A percentile compares a stretch with the other conserved stretches of the same genome.
Evolutionary conservation across 2,113 vertebrate genomes (phyloP).

Genomic region (Sclerurus mexicanus): DNA sequence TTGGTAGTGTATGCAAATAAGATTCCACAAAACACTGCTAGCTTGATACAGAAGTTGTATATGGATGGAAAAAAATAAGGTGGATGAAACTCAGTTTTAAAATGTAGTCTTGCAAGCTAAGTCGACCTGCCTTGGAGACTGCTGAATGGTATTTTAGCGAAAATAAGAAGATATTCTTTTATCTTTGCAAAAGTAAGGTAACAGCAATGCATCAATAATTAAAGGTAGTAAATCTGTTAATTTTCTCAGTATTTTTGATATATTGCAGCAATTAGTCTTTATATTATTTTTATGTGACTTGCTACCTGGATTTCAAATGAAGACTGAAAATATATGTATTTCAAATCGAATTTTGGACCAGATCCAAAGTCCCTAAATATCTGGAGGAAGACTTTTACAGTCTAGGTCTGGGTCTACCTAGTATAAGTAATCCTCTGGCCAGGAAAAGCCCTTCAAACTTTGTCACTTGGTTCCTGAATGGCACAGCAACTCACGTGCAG

Average conservation of each 20-base stretch:
- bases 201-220: background rate
- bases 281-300: background rate
- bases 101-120: background rate
- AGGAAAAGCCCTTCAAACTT: background rate
- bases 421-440: background rate
- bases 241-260: background rate
- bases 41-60: background rate
- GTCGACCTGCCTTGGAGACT: background rate
- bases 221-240: background rate
- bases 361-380: background rate
- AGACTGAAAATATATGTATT: background rate
- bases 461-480: background rate
- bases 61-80: background rate
- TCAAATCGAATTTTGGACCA: background rate
- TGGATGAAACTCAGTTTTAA: background rate
- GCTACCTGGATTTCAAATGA: background rate
- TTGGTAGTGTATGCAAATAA: background rate
- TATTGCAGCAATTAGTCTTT: background rate
- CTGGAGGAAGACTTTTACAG: background rate
- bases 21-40: background rate
- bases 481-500: background rate
- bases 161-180: background rate
- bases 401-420: background rate
- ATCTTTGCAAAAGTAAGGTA: background rate
- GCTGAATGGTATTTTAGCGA: background rate